Evolutionary conservation across 2,113 vertebrate genomes (phyloP).

Genomic region (Thryonomys swinderianus): DNA sequence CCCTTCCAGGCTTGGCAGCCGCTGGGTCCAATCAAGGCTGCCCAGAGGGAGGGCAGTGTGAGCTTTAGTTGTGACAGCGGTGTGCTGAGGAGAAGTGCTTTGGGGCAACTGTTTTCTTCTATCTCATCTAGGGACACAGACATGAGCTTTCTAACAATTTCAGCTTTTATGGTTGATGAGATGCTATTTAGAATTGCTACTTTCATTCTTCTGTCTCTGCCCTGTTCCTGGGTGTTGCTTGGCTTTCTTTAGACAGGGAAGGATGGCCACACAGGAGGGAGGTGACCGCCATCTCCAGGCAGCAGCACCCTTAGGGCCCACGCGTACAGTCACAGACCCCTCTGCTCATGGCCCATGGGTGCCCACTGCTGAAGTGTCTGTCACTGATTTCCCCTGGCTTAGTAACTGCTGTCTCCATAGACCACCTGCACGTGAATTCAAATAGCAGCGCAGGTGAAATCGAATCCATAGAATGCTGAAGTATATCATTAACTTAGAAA

Average conservation of each 20-base stretch:
- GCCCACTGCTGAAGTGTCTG: background rate
- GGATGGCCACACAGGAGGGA: background rate
- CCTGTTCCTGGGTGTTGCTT: background rate
- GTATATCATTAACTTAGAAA: background rate
- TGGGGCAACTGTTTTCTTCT: background rate
- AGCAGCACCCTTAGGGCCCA: background rate
- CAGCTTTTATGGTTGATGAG: background rate
- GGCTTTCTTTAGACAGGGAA: background rate
- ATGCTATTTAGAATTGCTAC: background rate
- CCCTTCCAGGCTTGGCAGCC: background rate
- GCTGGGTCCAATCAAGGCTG: fast-evolving
- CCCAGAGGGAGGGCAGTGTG: fast-evolving
- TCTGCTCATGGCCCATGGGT: background rate
- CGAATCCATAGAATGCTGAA: conserved; percentile 17
- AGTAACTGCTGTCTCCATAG: background rate
- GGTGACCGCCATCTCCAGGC: background rate
- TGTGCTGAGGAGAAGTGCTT: background rate
- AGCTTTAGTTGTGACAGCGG: background rate
- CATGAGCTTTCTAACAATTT: background rate
- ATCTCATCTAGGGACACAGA: background rate
- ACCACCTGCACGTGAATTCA: background rate
- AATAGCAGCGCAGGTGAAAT: background rate
- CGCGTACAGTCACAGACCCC: background rate
- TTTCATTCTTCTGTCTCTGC: background rate
- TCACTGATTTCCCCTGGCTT: background rate